Evolutionary conservation across 2,888 invertebrate species (phyloP), one percentile per base, ranked within the genome.

Genomic region (Linyphia triangularis): DNA sequence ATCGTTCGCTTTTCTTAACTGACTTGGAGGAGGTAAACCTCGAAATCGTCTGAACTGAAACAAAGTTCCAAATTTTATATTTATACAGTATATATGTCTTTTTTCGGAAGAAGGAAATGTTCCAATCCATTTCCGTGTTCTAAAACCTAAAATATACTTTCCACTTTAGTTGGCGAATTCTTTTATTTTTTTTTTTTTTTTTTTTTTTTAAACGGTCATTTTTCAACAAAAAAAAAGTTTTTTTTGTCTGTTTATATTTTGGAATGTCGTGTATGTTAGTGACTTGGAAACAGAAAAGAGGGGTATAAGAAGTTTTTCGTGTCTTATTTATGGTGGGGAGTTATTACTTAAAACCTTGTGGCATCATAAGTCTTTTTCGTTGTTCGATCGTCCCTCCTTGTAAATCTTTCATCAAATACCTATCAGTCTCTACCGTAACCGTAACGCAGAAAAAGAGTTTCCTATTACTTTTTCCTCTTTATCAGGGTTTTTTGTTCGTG

Each of bases 341-440:
- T 85, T 79, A 79, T 79, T 79, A 79, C 85, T 65, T 61, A 85
- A 85, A 85, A 70, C 72, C 85, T 33, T 79, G 65, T 24, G 72
- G 79, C 79, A 70, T 79, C 85, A 72, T 85, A 78, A 85, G 85
- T 85, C 78, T 63, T 63, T 30, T 30, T 26, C 70, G 30, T 22
- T 28, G 26, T 28, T 72, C 30, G n/a, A 19, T 83, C 24, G 26
- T 3, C 28, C 61, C 61, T 26, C 9, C 37, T 24, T 63, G 37
- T 57, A 72, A 79, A 85, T 85, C 85, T 85, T 85, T 85, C 85
- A 85, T 85, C 85, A 85, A 79, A 85, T 51, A 85, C 72, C 85
- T 78, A 85, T 85, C 85, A 79, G 83, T 69, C 26, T 33, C 9
- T 33, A 6, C 9, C 22, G 57, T 43, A 22, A 69, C 30, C 33